Percentiles rank a stretch among this genome's conserved stretches.
phyloP scores from a whole-genome alignment of 2,113 vertebrate genomes.

The Otolemur garnettii region DNA sequence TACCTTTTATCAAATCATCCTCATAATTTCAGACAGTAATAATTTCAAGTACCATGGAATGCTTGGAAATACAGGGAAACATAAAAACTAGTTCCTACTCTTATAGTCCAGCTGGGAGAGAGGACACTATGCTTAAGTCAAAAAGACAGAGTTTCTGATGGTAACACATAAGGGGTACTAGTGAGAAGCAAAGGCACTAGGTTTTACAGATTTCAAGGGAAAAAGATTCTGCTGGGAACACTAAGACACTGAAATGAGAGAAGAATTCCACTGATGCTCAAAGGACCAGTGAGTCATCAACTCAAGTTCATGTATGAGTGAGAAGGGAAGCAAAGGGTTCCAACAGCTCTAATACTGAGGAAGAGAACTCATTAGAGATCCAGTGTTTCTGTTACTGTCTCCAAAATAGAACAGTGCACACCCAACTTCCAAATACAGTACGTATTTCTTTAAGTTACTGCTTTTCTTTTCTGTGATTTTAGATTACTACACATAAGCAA shows the following conservation, averaged over 20 bases:
- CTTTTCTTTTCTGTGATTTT: constrained; percentile 24
- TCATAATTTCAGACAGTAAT: not conserved
- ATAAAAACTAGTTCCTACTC: not conserved
- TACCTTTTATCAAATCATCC: not conserved
- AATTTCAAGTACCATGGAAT: not conserved
- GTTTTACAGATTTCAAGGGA: not conserved
- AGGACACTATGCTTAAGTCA: not conserved
- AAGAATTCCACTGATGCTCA: not conserved
- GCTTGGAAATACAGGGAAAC: not conserved
- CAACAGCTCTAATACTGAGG: not conserved
- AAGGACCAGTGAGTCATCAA: not conserved
- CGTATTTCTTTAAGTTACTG: not conserved
- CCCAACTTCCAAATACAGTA: constrained; percentile 6
- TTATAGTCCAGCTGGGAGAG: not conserved
- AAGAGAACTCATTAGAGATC: not conserved
- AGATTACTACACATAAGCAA: not conserved
- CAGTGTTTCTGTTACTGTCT: not conserved
- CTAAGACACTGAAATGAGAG: not conserved
- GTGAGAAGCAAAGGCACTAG: not conserved
- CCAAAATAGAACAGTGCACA: not conserved
- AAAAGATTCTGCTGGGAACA: not conserved
- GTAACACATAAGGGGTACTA: not conserved
- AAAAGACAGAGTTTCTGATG: not conserved
- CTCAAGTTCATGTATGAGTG: not conserved
- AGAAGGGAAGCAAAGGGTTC: not conserved